phyloP scores from a whole-genome alignment of 2,113 vertebrate species.

The Rousettus leschenaultii region DNA sequence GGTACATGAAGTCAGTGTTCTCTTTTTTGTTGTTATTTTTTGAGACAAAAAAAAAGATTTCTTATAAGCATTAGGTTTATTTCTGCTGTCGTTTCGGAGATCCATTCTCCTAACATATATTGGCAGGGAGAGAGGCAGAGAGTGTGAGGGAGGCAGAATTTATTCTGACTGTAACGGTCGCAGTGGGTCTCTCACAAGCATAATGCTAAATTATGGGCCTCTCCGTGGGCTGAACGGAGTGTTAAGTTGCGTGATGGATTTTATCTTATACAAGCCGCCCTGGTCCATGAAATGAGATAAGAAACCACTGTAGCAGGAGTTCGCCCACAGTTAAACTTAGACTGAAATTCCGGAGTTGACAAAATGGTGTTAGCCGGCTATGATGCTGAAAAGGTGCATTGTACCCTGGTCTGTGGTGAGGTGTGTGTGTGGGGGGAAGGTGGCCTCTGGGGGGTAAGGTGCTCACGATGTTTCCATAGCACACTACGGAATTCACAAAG shows the following conservation, averaged over 20 bases:
- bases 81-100: constrained; percentile 37
- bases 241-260: constrained; percentile 68
- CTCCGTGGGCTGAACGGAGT: constrained; percentile 14
- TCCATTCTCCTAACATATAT: constrained; percentile 52
- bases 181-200: constrained; percentile 51
- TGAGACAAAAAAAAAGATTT: neutral
- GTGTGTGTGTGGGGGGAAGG: no score
- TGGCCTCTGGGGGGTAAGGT: neutral
- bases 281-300: constrained; percentile 53
- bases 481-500: neutral
- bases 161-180: constrained; percentile 44
- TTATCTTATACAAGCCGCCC: constrained; percentile 49
- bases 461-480: neutral
- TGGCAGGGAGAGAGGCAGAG: constrained; percentile 27
- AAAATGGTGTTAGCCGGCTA: neutral
- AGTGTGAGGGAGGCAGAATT: constrained; percentile 48
- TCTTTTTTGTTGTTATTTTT: constrained; percentile 55
- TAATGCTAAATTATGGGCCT: constrained; percentile 62
- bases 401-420: no score
- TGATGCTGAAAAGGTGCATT: no score
- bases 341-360: constrained; percentile 41
- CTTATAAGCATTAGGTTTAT: constrained; percentile 11
- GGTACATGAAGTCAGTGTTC: neutral
- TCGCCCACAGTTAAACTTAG: constrained; percentile 53
- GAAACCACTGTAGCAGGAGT: constrained; percentile 43